Evolutionary conservation across 1,140 invertebrate genomes (phyloP), one percentile per base, ranked within the genome.

Genomic region (Anastrepha ludens): DNA sequence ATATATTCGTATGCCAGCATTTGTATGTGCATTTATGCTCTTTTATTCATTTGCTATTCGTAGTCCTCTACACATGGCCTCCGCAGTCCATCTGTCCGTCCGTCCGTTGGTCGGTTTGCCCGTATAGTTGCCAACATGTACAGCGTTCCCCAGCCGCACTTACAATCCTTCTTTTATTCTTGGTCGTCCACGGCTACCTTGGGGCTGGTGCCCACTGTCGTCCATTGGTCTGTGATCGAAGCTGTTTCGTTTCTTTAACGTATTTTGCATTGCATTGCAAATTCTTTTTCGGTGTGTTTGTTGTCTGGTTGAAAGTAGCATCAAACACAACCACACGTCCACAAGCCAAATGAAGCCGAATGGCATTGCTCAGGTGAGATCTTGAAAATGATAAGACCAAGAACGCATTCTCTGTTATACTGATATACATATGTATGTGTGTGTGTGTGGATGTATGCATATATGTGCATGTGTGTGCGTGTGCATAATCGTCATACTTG

Each of bases 331-430:
- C 74, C 47, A 55, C 8, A 47, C 15, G 50, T 1, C 5, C 2
- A 39, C 67, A 81, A 58, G 55, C 6, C 44, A 50, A 81, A 81
- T 81, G 74, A 55, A 81, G 47, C 47, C 74, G 74, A 81, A 81
- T 81, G 74, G 74, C 74, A 81, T 55, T 81, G 47, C 47, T 81
- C 74, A 81, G 74, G 47, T 58, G 74, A 81, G 74, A 81, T 81
- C 74, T 58, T 81, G 74, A n/a, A 81, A 55, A 81, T 81, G 47
- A 81, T 81, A 81, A 81, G 74, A 6, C 9, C 7, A 58, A 50
- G 47, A 81, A 81, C 50, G 74, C 74, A 81, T 81, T 81, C 74
- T 15, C 74, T 74, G 67, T 6, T 6, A 39, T 8, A 78, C n/a
- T 3, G n/a, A 39, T 7, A 39, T 11, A 29, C 29, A 67, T 3